phyloP scores from a whole-genome alignment of 2,113 vertebrate genomes.

The Sprattus sprattus region DNA sequence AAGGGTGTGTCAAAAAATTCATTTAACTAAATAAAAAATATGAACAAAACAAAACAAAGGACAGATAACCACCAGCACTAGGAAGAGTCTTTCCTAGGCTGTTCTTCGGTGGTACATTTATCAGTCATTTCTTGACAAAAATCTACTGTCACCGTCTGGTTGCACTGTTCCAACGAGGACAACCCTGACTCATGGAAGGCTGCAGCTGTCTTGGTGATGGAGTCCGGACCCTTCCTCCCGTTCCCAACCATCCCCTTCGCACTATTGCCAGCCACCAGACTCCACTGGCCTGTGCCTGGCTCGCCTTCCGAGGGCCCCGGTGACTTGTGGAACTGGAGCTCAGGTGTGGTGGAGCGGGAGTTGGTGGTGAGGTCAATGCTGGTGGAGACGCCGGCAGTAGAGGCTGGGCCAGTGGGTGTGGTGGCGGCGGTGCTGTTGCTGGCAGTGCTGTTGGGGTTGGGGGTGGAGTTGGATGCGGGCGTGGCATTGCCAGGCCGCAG shows the following conservation, averaged over 20 bases:
- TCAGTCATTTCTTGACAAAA: constrained; percentile 99
- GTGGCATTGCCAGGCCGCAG: constrained; percentile 80
- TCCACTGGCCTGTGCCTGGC: constrained; percentile 68
- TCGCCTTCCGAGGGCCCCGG: constrained; percentile 75
- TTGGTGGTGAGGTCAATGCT: constrained; percentile 74
- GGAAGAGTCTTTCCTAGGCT: constrained; percentile 91
- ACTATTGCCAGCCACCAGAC: constrained; percentile 60
- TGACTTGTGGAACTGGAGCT: constrained; percentile 78
- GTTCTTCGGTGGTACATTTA: constrained; percentile 98
- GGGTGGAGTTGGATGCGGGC: constrained; percentile 56
- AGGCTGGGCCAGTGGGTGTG: constrained; percentile 31
- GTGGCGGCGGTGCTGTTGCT: constrained; percentile 54
- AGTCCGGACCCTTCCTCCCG: constrained; percentile 67
- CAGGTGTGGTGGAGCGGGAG: constrained; percentile 72
- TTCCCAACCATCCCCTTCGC: constrained; percentile 41
- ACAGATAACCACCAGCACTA: constrained; percentile 66
- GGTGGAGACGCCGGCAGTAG: constrained; percentile 62
- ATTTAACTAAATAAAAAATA: constrained; percentile 66
- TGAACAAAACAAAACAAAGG: constrained; percentile 36
- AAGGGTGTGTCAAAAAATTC: constrained; percentile 69
- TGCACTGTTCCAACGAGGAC: constrained; percentile 77
- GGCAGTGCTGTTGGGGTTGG: constrained; percentile 65
- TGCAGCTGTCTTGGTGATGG: constrained; percentile 62
- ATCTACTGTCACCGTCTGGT: constrained; percentile 95
- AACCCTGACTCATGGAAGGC: constrained; percentile 77